Conservation (phyloP, 2,797 vertebrate species). For the Periophthalmus magnuspinnatus region DNA sequence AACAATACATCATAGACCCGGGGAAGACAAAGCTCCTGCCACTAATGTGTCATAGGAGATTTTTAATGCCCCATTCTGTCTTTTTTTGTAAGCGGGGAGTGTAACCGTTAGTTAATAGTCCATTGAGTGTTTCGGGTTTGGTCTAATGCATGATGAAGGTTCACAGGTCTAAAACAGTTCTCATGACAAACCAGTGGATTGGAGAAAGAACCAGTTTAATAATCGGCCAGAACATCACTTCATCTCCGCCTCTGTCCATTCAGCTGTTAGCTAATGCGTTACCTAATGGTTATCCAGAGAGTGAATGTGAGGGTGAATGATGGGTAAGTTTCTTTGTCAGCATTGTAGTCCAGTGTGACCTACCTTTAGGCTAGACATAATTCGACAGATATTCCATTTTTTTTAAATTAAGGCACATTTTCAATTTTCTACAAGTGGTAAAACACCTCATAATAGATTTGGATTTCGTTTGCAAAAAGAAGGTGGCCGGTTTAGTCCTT, state of each 20-base stretch:
- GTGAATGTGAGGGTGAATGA: background rate
- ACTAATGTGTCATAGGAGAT: conserved; percentile 47
- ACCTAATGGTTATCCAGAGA: background rate
- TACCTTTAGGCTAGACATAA: background rate
- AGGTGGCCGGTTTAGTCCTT: too few species aligned
- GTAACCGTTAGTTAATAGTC: conserved; percentile 24
- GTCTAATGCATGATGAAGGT: background rate
- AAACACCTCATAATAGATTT: too few species aligned
- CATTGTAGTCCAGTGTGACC: background rate
- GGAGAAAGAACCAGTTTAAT: conserved; percentile 48
- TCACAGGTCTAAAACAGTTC: background rate
- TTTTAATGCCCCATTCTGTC: conserved; percentile 27
- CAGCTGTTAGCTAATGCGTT: background rate
- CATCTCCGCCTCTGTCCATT: background rate
- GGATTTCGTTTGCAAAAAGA: too few species aligned
- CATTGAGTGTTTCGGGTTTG: conserved; percentile 6
- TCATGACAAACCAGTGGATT: conserved; percentile 70
- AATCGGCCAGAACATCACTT: background rate
- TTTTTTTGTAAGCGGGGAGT: conserved; percentile 36
- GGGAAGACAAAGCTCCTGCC: conserved; percentile 49
- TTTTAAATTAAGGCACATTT: background rate
- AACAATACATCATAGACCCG: conserved; percentile 60
- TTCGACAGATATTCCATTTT: background rate
- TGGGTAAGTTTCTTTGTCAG: background rate
- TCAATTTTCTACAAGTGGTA: background rate